A percentile compares a stretch with the other conserved stretches of the same genome.
Evolutionary conservation across 2,888 invertebrate species (phyloP).

Genomic region (Dynastes maya): DNA sequence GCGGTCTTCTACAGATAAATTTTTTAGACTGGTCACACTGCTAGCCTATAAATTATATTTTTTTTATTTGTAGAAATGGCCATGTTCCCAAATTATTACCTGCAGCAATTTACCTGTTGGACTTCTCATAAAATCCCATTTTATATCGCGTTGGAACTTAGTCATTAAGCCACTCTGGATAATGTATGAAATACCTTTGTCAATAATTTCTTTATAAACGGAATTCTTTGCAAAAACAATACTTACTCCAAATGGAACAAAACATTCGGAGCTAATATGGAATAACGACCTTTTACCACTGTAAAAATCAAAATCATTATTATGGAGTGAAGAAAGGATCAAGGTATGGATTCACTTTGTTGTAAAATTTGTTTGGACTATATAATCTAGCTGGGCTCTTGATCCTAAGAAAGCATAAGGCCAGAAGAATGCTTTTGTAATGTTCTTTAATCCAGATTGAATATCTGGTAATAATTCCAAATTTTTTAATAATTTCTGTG

Average conservation of each 20-base stretch:
- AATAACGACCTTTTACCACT: constrained; percentile 77
- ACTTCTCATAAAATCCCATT: constrained; percentile 81
- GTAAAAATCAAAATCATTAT: constrained; percentile 54
- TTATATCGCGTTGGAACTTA: constrained; percentile 81
- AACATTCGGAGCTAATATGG: constrained; percentile 84
- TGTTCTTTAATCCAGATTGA: constrained; percentile 81
- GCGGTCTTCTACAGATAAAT: constrained; percentile 77
- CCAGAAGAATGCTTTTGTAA: constrained; percentile 84
- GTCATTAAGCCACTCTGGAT: constrained; percentile 79
- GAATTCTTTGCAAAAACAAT: constrained; percentile 78
- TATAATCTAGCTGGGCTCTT: constrained; percentile 79
- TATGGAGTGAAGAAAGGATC: neutral
- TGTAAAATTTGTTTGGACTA: constrained; percentile 82
- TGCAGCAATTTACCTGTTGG: constrained; percentile 77
- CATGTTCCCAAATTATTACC: constrained; percentile 66
- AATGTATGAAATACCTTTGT: constrained; percentile 75
- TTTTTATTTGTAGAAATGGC: neutral
- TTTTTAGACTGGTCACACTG: constrained; percentile 69
- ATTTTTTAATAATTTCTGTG: constrained; percentile 77
- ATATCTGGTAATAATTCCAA: constrained; percentile 80
- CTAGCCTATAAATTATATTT: constrained; percentile 68
- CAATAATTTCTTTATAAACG: constrained; percentile 77
- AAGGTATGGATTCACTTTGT: constrained; percentile 70
- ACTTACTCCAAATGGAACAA: constrained; percentile 81
- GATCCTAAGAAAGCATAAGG: constrained; percentile 86